Conservation (phyloP, 2,797 vertebrate species). For the Rhyacichthys aspro region DNA sequence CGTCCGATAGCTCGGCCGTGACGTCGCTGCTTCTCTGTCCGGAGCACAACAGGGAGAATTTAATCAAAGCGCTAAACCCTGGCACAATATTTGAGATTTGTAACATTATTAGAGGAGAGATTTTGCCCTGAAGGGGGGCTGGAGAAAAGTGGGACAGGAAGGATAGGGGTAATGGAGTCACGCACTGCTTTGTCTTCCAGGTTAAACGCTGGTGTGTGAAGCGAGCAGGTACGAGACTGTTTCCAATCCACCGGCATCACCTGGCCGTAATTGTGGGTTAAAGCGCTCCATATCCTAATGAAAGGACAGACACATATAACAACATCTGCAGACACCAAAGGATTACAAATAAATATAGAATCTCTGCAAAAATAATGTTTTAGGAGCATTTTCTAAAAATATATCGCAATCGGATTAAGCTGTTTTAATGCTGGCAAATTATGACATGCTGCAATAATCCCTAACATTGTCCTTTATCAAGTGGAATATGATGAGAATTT, state of each 20-base stretch:
- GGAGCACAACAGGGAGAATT: slow-evolving; percentile 25
- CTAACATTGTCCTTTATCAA: slow-evolving; percentile 5
- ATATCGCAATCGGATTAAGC: slow-evolving; percentile 1
- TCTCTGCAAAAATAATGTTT: neutral
- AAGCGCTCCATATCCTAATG: slow-evolving; percentile 90
- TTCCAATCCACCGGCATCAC: slow-evolving; percentile 93
- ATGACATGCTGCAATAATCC: slow-evolving; percentile 15
- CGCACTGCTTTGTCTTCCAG: slow-evolving; percentile 87
- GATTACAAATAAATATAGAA: slow-evolving; percentile 7
- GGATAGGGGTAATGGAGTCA: neutral
- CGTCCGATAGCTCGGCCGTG: slow-evolving; percentile 85
- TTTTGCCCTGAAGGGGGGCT: slow-evolving; percentile 17
- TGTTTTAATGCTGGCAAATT: neutral
- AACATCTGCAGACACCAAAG: neutral
- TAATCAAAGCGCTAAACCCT: slow-evolving; percentile 55
- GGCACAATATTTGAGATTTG: slow-evolving; percentile 58
- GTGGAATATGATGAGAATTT: neutral
- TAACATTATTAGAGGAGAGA: slow-evolving; percentile 35
- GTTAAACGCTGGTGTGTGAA: slow-evolving; percentile 86
- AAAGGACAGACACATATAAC: neutral
- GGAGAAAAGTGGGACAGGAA: slow-evolving; percentile 38
- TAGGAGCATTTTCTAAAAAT: neutral
- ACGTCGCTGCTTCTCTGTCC: slow-evolving; percentile 75
- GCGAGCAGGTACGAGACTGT: slow-evolving; percentile 83
- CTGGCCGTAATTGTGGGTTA: slow-evolving; percentile 89